These are phyloP conservation scores for Metaphire vulgaris DNA, from an alignment of 1,140 invertebrate genomes.

Conservation along the genomic window DNA sequence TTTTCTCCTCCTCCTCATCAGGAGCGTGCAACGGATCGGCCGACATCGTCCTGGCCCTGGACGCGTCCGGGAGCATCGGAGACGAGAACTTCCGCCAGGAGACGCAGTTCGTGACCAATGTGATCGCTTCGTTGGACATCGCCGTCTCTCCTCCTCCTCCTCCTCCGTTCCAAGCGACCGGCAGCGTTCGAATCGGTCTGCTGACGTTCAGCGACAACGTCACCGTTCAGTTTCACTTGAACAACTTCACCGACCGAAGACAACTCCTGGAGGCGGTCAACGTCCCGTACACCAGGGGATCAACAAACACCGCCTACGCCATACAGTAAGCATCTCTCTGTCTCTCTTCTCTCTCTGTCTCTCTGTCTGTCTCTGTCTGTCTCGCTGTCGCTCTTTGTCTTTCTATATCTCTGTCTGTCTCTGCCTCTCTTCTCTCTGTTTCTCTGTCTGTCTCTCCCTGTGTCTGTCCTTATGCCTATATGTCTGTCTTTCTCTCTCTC, in stretches of 20 bases:
- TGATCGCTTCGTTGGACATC: not conserved
- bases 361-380: no score
- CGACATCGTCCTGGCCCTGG: constrained; percentile 46
- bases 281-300: constrained; percentile 18
- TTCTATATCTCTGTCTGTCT: no score
- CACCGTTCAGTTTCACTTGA: not conserved
- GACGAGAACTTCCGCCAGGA: constrained; percentile 36
- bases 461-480: no score
- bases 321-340: constrained; percentile 9
- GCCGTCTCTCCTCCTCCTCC: no score
- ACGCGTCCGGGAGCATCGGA: constrained; percentile 43
- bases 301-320: constrained; percentile 28
- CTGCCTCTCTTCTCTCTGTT: no score
- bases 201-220: not conserved
- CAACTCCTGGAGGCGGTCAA: not conserved
- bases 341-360: no score
- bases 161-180: no score
- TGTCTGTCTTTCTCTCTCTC: no score
- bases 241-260: constrained; percentile 15
- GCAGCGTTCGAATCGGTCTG: not conserved
- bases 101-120: constrained; percentile 35
- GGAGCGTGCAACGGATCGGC: constrained; percentile 29
- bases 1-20: no score
- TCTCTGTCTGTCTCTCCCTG: no score
- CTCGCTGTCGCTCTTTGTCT: no score